Evolutionary conservation across 2,888 invertebrate genomes (phyloP).

Genomic region (Drosophila vallismaia): DNA sequence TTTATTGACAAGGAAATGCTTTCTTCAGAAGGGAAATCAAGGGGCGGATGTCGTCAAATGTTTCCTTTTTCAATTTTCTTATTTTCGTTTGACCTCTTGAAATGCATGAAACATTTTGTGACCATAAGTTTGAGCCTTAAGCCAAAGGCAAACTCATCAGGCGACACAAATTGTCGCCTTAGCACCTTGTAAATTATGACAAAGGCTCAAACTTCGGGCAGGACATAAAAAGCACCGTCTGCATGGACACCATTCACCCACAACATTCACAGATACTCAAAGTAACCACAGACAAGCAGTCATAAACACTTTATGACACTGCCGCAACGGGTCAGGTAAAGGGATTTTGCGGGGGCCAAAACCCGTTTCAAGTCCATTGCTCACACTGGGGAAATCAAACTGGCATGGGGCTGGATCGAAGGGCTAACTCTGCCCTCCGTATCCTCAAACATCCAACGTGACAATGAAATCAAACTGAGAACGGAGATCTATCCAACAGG

Average conservation of each 20-base stretch:
- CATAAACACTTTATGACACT: conserved; percentile 73
- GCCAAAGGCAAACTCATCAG: conserved; percentile 6
- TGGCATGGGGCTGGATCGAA: conserved; percentile 45
- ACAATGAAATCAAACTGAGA: conserved; percentile 73
- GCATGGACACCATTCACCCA: conserved; percentile 8
- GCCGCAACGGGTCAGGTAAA: conserved; percentile 27
- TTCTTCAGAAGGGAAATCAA: conserved; percentile 41
- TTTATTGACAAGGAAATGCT: conserved; percentile 62
- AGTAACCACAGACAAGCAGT: conserved; percentile 38
- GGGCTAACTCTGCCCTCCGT: conserved; percentile 6
- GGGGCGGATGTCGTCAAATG: conserved; percentile 59
- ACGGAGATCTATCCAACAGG: conserved; percentile 16
- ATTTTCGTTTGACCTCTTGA: conserved; percentile 19
- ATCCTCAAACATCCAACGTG: conserved; percentile 55
- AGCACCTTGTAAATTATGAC: conserved; percentile 74
- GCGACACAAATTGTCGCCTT: conserved; percentile 67
- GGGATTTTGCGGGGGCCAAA: conserved; percentile 2
- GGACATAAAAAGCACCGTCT: conserved; percentile 61
- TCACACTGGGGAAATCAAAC: conserved; percentile 64
- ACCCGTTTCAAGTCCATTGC: conserved; percentile 37
- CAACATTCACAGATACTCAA: conserved; percentile 15
- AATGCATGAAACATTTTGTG: conserved; percentile 26
- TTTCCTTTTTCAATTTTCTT: conserved; percentile 23
- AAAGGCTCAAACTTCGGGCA: conserved; percentile 38
- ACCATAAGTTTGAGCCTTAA: conserved; percentile 4